Percentiles rank a stretch among this genome's conserved stretches.
Conservation (phyloP, 2,888 invertebrate genomes). For the Acheta domesticus region DNA sequence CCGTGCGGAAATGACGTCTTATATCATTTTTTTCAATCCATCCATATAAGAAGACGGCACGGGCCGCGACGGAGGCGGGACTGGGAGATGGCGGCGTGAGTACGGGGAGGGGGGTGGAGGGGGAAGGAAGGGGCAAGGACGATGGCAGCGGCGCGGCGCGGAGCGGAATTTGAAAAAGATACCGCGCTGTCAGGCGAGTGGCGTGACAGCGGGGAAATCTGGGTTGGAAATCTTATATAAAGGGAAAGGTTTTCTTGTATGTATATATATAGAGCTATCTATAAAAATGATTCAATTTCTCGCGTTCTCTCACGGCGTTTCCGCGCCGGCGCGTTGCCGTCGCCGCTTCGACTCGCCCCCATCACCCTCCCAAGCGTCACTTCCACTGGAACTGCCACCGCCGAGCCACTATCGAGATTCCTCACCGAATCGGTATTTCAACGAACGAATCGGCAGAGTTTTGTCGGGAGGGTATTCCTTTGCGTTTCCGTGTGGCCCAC, state of each 20-base stretch:
- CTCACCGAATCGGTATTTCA: too few relatives aligned
- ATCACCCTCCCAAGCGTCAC: not conserved
- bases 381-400: not conserved
- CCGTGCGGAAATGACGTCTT: not conserved
- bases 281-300: constrained; percentile 18
- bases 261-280: not conserved
- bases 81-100: not conserved
- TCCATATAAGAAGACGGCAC: not conserved
- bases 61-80: not conserved
- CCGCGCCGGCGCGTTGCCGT: not conserved
- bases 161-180: constrained; percentile 18
- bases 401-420: too few relatives aligned
- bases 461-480: too few relatives aligned
- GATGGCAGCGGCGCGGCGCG: not conserved
- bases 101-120: not conserved
- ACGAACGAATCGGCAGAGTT: too few relatives aligned
- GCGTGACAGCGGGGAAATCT: constrained; percentile 2
- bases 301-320: not conserved
- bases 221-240: not conserved
- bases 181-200: not conserved
- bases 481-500: too few relatives aligned
- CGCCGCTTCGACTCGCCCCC: not conserved
- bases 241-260: not conserved
- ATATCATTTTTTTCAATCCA: constrained; percentile 5
- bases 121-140: not conserved